Evolutionary conservation across 2,797 vertebrate species (phyloP).

Genomic region (Peromyscus aztecus): DNA sequence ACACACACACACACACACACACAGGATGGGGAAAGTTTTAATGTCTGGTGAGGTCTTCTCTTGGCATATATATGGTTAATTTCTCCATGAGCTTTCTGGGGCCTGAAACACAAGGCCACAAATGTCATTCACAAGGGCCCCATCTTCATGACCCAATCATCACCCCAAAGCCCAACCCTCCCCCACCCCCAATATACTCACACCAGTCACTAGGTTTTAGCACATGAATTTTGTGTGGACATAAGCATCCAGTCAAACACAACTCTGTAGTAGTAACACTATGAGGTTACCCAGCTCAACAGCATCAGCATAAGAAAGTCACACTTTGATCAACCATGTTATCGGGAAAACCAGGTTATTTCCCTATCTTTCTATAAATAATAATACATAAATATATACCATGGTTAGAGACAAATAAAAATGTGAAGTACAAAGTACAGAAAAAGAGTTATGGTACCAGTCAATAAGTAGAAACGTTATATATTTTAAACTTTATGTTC

Average conservation of each 20-base stretch:
- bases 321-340: not conserved
- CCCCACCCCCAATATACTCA: not conserved
- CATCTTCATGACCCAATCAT: not conserved
- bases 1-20: not conserved
- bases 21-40: not conserved
- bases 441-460: not conserved
- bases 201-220: not conserved
- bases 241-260: not conserved
- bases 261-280: not conserved
- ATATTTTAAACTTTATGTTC: not conserved
- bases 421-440: not conserved
- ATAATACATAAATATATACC: not conserved
- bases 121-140: not conserved
- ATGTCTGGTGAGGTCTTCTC: not conserved
- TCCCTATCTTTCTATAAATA: not conserved
- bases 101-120: not conserved
- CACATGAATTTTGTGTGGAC: not conserved
- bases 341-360: conserved; percentile 5
- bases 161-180: not conserved
- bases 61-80: not conserved
- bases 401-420: not conserved
- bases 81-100: not conserved
- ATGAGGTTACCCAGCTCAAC: not conserved
- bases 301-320: not conserved
- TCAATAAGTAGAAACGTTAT: not conserved